Evolutionary conservation across 2,888 invertebrate genomes (phyloP).

Genomic region (Andrena hattorfiana): DNA sequence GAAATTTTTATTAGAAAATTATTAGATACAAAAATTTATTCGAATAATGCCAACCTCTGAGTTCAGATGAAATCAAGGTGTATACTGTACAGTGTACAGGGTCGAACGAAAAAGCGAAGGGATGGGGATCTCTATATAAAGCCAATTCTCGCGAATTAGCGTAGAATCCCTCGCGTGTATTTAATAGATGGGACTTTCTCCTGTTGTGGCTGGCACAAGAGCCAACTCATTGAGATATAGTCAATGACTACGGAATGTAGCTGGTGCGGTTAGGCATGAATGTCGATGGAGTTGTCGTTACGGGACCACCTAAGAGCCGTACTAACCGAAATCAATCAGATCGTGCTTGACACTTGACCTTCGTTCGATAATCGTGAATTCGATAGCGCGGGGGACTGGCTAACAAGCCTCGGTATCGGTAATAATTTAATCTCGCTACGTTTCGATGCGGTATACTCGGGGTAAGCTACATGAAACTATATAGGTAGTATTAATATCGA

Average conservation of each 20-base stretch:
- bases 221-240: conserved; percentile 46
- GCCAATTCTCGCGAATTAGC: conserved; percentile 47
- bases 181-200: conserved; percentile 49
- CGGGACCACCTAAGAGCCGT: conserved; percentile 3
- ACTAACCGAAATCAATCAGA: conserved; percentile 28
- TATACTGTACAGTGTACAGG: too few relatives aligned
- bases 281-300: conserved; percentile 30
- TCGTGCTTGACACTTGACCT: conserved; percentile 35
- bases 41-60: too few relatives aligned
- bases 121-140: not conserved
- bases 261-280: conserved; percentile 40
- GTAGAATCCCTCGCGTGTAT: conserved; percentile 37
- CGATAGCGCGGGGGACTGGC: conserved; percentile 8
- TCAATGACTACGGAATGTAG: conserved; percentile 65
- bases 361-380: conserved; percentile 19
- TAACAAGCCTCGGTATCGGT: not conserved
- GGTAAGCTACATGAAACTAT: too few relatives aligned
- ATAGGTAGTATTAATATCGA: too few relatives aligned
- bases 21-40: too few relatives aligned
- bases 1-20: too few relatives aligned
- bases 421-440: not conserved
- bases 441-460: not conserved
- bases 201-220: conserved; percentile 28
- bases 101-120: too few relatives aligned
- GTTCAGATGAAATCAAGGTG: too few relatives aligned